Base-by-base conservation (phyloP, 2,888 invertebrate species). In the Galerucella nymphaeae region DNA sequence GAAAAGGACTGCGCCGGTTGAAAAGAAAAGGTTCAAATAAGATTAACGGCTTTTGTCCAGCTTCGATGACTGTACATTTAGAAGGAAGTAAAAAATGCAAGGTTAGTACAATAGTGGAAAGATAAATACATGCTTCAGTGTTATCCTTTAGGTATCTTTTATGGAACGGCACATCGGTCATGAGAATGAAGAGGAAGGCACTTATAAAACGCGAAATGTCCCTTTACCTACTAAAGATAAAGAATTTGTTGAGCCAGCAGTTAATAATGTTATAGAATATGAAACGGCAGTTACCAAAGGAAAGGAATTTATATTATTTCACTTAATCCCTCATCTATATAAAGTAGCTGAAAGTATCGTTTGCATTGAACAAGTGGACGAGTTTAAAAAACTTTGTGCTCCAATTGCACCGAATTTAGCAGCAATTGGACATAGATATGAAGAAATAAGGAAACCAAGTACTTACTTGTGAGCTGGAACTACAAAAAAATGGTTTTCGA, bases 1-100 rank as follows among this genome's bases (percentile, higher is more conserved):
- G 59, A 59, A 59, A 59, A n/a, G 38, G 38, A 3, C 14, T 38
- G 18, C 30, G 59, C 9, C 38, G 38, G 30, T 30, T 59, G 6
- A 59, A 59, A n/a, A 38, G 59, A 30, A 30, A 30, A 13, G 59
- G 59, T 38, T 59, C 59, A n/a, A 59, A 59, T 11, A 59, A 59
- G 13, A 59, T 59, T n/a, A 59, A 59, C n/a, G 59, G 30, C 14
- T 59, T 59, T 59, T 59, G 59, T 59, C 59, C 59, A 14, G 59
- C 59, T n/a, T 38, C 30, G 2, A 30, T 59, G 23, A 30, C 23
- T 14, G 58, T 58, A 14, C 23, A 23, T 38, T 3, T 38, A 30
- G 30, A 30, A 16, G 59, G 13, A 59, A 59, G 38, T 14, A 16
- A 16, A 18, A 48, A 48, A 14, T 48, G 48, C 48, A 48, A 48